A percentile compares a stretch with the other conserved stretches of the same genome.
These are phyloP conservation scores for Hemiscyllium ocellatum DNA, from an alignment of 2,113 vertebrate species.

Conservation along the genomic window DNA sequence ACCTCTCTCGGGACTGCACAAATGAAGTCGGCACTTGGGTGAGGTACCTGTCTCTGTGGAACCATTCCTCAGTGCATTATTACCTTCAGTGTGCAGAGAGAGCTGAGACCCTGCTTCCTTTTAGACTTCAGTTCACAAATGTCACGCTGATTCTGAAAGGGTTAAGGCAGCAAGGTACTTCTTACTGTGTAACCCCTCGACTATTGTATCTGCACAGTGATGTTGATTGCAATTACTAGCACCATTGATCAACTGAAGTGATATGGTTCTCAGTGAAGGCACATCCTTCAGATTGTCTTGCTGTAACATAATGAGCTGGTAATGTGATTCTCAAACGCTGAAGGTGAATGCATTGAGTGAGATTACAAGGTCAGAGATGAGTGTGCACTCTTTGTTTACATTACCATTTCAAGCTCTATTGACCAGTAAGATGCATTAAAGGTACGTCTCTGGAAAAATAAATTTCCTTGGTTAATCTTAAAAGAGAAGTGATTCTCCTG, in stretches of 20 bases:
- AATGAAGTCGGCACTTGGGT: neutral
- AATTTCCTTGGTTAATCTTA: neutral
- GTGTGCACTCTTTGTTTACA: neutral
- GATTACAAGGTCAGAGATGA: constrained; percentile 32
- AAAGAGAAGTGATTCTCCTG: neutral
- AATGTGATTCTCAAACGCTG: constrained; percentile 24
- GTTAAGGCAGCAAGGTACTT: neutral
- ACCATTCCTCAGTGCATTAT: neutral
- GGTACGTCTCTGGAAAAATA: neutral
- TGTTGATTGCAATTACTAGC: constrained; percentile 31
- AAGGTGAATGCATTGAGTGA: constrained; percentile 10
- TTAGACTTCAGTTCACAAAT: neutral
- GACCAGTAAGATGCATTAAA: neutral
- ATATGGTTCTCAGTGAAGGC: constrained; percentile 7
- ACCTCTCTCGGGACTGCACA: neutral
- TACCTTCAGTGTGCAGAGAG: neutral
- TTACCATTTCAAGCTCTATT: constrained; percentile 20
- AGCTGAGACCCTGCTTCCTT: neutral
- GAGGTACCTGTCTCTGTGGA: neutral
- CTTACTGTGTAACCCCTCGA: too few relatives aligned
- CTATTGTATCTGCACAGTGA: neutral
- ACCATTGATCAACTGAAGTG: constrained; percentile 32
- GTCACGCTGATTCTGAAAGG: neutral
- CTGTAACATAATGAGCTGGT: constrained; percentile 25
- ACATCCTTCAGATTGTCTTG: neutral